Evolutionary conservation across 2,113 vertebrate genomes (phyloP), one percentile per base, ranked within the genome.

Genomic region (Sminthopsis crassicaudata): DNA sequence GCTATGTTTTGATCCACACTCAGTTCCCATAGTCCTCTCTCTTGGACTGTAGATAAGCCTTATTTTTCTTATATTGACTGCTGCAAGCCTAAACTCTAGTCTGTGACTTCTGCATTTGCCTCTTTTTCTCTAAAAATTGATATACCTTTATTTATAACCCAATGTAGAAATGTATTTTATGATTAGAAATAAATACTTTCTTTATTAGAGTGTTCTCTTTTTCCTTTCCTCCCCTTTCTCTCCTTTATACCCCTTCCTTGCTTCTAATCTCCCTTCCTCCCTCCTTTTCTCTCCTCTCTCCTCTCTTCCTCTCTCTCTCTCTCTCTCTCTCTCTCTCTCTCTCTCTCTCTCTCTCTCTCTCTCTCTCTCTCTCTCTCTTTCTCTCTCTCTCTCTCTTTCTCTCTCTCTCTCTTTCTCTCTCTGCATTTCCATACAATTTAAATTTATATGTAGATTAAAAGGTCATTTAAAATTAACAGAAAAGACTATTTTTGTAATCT

Each of bases 391-490:
- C 23, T 94, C 95, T 95, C 8, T 96, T 94, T 96, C 84, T 97
- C 84, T 96, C 48, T 96, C 23, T 93, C 95, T 94, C 95, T 96
- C 89, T 97, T 60, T 96, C 52, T 97, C 23, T 94, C 95, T 94
- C 10, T 98, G 90, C 93, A 84, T 97, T 99, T 98, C 98, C 90
- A 94, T 96, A 95, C 90, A 97, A 94, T 98, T 97, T 92, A 96
- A 97, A 98, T 98, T 98, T 98, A 98, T 97, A 98, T 98, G 94
- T 97, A 98, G 96, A 98, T 98, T 98, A 98, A 98, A 98, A 98
- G 97, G 96, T 98, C 95, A 96, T 98, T 98, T 98, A 96, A 98
- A 98, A 98, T 98, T 97, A 98, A 98, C 98, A 96, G 96, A 98
- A 98, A 97, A 93, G 97, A 98, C 90, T 98, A 97, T 98, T 98